phyloP scores from a whole-genome alignment of 2,888 invertebrate species.

The Schrankia costaestrigalis region DNA sequence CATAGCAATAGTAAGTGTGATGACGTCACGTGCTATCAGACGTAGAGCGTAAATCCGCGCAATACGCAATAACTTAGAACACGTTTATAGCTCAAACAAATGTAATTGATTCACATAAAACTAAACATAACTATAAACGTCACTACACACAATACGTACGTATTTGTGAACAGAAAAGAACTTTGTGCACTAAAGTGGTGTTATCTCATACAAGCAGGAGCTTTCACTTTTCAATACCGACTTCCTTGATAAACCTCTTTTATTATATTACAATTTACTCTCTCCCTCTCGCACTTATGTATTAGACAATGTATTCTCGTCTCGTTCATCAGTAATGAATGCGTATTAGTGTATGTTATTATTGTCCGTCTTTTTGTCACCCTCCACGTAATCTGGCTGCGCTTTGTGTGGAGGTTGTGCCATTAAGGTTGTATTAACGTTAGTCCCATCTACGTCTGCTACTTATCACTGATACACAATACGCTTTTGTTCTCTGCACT shows the following conservation, averaged over 20 bases:
- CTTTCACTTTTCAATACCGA: constrained; percentile 37
- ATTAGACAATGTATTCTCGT: constrained; percentile 18
- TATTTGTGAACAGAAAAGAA: constrained; percentile 7
- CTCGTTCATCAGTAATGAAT: constrained; percentile 43
- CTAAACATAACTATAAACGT: constrained; percentile 10
- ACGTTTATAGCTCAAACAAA: not conserved
- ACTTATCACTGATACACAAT: constrained; percentile 26
- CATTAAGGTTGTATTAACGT: constrained; percentile 19
- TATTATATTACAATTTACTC: constrained; percentile 39
- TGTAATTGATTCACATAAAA: constrained; percentile 11
- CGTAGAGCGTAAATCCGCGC: constrained; percentile 1
- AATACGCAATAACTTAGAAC: not conserved
- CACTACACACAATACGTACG: too few species aligned
- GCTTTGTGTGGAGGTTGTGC: constrained; percentile 27
- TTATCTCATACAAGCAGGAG: constrained; percentile 25
- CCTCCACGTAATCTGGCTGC: constrained; percentile 30
- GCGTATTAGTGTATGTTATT: constrained; percentile 45
- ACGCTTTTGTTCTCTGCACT: constrained; percentile 21
- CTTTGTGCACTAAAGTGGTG: constrained; percentile 15
- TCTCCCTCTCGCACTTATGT: not conserved
- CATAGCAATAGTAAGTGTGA: too few species aligned
- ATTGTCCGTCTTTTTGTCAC: constrained; percentile 40
- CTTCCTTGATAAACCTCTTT: constrained; percentile 36
- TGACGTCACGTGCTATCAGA: too few species aligned
- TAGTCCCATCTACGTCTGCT: constrained; percentile 15